These are phyloP conservation scores for Nannobrachium achirus DNA, from an alignment of 2,113 vertebrate genomes.

Conservation along the genomic window DNA sequence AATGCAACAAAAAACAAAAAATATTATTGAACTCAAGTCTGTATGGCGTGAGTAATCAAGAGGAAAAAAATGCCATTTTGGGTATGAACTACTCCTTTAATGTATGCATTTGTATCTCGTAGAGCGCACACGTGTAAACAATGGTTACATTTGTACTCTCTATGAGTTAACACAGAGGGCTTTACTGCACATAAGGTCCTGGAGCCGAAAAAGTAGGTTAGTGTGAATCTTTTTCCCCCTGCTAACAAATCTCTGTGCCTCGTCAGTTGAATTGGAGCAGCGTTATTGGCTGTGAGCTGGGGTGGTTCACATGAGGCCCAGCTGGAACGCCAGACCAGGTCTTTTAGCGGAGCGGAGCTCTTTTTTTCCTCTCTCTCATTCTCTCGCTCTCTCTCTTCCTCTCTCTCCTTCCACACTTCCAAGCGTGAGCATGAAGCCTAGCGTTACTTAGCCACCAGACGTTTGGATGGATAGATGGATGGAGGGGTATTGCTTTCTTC, in stretches of 20 bases:
- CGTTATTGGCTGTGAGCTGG: conserved; percentile 63
- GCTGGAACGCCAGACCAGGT: conserved; percentile 56
- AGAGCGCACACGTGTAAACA: too few species aligned
- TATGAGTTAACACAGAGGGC: too few species aligned
- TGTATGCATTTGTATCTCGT: too few species aligned
- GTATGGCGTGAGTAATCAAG: too few species aligned
- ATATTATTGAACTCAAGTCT: too few species aligned
- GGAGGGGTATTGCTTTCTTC: too few species aligned
- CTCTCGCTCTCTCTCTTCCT: not conserved
- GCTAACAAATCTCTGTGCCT: conserved; percentile 69
- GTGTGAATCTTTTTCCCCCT: conserved; percentile 39
- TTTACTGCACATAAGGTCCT: too few species aligned
- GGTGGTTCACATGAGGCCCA: conserved; percentile 61
- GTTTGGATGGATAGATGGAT: not conserved
- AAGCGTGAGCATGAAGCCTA: not conserved
- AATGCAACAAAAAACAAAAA: too few species aligned
- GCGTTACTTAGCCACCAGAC: too few species aligned
- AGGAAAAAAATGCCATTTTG: too few species aligned
- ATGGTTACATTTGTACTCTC: too few species aligned
- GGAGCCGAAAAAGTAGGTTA: conserved; percentile 75
- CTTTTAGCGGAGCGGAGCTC: conserved; percentile 25
- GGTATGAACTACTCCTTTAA: too few species aligned
- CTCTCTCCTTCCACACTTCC: not conserved
- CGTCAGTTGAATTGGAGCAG: conserved; percentile 65
- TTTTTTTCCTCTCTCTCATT: not conserved